Percentiles rank a stretch among this genome's conserved stretches.
phyloP scores from a whole-genome alignment of 2,113 vertebrate species.

The Dicentrarchus labrax region DNA sequence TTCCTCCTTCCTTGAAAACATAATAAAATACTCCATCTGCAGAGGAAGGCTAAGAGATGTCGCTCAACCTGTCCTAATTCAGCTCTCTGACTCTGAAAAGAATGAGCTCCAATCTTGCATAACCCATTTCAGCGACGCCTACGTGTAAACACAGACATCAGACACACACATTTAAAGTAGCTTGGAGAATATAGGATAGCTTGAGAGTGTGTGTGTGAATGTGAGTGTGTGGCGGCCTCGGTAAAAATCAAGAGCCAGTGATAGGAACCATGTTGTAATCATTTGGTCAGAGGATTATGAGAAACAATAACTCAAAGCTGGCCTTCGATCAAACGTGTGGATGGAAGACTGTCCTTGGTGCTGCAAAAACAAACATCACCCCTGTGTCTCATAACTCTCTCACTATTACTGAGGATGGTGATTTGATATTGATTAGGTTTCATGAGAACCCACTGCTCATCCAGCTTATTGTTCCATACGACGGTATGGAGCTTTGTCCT shows the following conservation, averaged over 20 bases:
- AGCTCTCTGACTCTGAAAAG: slow-evolving; percentile 16
- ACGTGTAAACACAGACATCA: slow-evolving; percentile 24
- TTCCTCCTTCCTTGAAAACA: not conserved
- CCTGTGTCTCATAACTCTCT: slow-evolving; percentile 82
- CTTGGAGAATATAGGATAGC: not conserved
- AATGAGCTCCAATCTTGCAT: not conserved
- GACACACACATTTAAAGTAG: slow-evolving; percentile 27
- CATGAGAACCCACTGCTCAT: slow-evolving; percentile 69
- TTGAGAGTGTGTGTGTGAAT: not conserved
- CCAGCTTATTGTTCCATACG: slow-evolving; percentile 77
- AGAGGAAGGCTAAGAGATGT: not conserved
- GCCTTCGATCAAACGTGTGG: slow-evolving; percentile 67
- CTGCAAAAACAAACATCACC: slow-evolving; percentile 77
- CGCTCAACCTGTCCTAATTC: not conserved
- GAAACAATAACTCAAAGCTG: slow-evolving; percentile 79
- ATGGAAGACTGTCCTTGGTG: slow-evolving; percentile 71
- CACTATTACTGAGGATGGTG: slow-evolving; percentile 76
- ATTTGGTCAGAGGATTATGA: slow-evolving; percentile 75
- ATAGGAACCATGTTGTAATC: slow-evolving; percentile 64
- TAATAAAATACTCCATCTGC: not conserved
- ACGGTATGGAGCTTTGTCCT: slow-evolving; percentile 63
- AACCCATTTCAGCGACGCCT: not conserved
- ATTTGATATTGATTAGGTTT: slow-evolving; percentile 87
- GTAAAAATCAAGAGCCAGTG: slow-evolving; percentile 51
- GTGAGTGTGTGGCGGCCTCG: not conserved